Conservation (phyloP, 2,797 vertebrate species). For the Nasua narica region DNA sequence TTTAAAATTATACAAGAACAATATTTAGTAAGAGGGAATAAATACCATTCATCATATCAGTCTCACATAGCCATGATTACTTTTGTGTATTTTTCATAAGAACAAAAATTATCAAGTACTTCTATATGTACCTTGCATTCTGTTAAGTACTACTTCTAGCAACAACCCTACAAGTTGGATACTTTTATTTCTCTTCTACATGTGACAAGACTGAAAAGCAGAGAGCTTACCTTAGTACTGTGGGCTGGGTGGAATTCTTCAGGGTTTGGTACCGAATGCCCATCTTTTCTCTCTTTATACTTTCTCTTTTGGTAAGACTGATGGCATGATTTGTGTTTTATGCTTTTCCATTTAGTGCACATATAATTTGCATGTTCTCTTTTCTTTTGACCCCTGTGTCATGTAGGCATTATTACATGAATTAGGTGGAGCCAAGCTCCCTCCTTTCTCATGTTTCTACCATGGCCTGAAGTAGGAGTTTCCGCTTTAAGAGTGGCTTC, state of each 20-base stretch:
- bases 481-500: neutral
- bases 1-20: neutral
- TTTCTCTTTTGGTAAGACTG: neutral
- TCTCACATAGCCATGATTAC: neutral
- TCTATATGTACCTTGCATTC: neutral
- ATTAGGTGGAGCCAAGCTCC: neutral
- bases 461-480: neutral
- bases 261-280: neutral
- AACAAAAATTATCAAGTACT: neutral
- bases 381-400: neutral
- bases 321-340: neutral
- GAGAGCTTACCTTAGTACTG: neutral
- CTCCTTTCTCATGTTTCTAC: neutral
- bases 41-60: neutral
- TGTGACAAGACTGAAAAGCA: neutral
- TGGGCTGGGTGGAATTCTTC: neutral
- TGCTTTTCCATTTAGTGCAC: neutral
- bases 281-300: neutral
- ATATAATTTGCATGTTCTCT: neutral
- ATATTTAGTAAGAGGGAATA: neutral
- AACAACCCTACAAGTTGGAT: neutral
- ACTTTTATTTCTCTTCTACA: neutral
- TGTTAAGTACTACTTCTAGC: neutral
- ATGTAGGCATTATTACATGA: neutral
- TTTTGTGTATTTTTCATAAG: neutral